These are phyloP conservation scores for Aythya baeri DNA, from an alignment of 2,113 vertebrate species.

Conservation along the genomic window DNA sequence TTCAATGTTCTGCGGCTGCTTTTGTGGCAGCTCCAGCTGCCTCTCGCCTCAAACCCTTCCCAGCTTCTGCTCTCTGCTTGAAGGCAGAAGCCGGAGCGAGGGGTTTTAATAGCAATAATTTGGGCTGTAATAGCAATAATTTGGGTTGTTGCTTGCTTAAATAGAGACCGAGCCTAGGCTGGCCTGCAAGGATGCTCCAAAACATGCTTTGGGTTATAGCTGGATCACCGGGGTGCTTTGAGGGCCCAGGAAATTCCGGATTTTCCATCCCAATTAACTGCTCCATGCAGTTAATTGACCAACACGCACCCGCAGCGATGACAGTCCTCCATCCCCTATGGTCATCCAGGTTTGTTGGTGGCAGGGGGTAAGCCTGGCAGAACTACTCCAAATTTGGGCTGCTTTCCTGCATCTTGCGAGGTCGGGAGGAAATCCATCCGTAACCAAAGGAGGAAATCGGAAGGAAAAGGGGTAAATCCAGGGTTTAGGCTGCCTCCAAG, in stretches of 20 bases:
- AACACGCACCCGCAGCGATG: neutral
- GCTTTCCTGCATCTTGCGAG: neutral
- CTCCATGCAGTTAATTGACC: neutral
- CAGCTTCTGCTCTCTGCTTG: neutral
- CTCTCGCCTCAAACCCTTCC: neutral
- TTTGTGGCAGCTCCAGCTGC: neutral
- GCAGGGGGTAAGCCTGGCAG: neutral
- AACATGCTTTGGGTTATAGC: neutral
- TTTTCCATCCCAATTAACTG: neutral
- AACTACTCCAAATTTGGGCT: neutral
- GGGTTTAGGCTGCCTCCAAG: too few relatives aligned
- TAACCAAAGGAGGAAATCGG: neutral
- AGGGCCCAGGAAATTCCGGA: neutral
- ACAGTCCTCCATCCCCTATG: neutral
- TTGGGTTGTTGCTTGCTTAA: neutral
- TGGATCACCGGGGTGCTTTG: neutral
- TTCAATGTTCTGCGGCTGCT: neutral
- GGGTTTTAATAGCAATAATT: neutral
- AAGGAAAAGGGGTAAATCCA: neutral
- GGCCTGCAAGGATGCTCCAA: neutral
- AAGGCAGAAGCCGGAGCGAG: neutral
- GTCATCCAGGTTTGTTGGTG: accelerated
- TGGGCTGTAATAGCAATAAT: neutral
- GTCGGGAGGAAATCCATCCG: neutral
- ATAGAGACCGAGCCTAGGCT: accelerated